Conservation (phyloP, 2,797 vertebrate species). For the Sebastes vulpes region DNA sequence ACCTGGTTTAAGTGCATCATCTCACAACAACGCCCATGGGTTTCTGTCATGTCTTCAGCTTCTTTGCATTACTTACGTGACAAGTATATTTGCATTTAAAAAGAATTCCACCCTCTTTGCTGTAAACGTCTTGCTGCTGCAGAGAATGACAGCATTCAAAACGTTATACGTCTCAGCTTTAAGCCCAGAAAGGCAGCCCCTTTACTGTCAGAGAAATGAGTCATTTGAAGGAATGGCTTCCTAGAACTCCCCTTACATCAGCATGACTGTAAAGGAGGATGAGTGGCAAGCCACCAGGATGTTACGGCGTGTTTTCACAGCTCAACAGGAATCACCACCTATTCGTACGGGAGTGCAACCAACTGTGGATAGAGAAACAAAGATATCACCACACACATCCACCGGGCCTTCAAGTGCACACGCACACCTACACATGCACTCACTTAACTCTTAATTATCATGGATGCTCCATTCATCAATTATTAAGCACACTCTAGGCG, state of each 20-base stretch:
- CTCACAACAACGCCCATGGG: not conserved
- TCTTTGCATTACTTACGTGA: slow-evolving; percentile 1
- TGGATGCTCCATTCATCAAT: slow-evolving; percentile 73
- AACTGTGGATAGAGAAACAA: slow-evolving; percentile 35
- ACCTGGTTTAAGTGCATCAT: slow-evolving; percentile 1
- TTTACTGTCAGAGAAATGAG: slow-evolving; percentile 39
- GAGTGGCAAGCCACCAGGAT: slow-evolving; percentile 57
- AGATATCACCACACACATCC: slow-evolving; percentile 39
- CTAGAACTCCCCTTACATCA: slow-evolving; percentile 63
- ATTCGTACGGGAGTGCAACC: slow-evolving; percentile 42
- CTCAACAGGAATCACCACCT: slow-evolving; percentile 66
- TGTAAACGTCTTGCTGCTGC: slow-evolving; percentile 21
- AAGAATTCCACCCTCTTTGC: slow-evolving; percentile 7
- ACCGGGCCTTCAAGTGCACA: slow-evolving; percentile 5
- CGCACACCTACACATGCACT: slow-evolving; percentile 38
- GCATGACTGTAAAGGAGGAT: slow-evolving; percentile 57
- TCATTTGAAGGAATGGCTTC: slow-evolving; percentile 72
- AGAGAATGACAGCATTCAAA: slow-evolving; percentile 32
- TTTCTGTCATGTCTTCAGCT: slow-evolving; percentile 18
- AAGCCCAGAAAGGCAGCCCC: slow-evolving; percentile 23
- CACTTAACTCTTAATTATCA: slow-evolving; percentile 83
- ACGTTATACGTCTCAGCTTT: slow-evolving; percentile 44
- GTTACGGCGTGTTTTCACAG: slow-evolving; percentile 69
- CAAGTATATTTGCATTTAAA: slow-evolving; percentile 41
- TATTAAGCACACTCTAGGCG: slow-evolving; percentile 77